These are phyloP conservation scores for Ephialtes manifestator DNA, from an alignment of 2,888 invertebrate species.

Conservation along the genomic window DNA sequence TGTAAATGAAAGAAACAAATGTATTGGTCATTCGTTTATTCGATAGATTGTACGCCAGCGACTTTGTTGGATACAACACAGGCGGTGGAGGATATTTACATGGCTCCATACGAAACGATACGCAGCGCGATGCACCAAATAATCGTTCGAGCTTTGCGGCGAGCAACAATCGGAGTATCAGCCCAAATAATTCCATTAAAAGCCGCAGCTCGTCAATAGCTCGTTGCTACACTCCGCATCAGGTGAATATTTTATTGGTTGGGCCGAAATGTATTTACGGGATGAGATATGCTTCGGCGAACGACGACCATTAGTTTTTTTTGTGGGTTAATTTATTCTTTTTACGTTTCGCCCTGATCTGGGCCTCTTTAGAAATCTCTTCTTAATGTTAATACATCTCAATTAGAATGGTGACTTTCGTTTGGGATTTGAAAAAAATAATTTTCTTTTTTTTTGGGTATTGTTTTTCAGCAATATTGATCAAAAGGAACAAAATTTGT, in stretches of 20 bases:
- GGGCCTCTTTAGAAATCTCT: no score
- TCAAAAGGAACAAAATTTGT: no score
- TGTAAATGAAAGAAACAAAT: background rate
- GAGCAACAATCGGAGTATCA: constrained; percentile 88
- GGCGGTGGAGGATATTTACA: constrained; percentile 79
- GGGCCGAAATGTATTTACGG: no score
- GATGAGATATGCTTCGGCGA: no score
- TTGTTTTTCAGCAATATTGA: no score
- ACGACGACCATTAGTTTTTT: no score
- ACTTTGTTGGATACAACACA: constrained; percentile 73
- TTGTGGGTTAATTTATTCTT: no score
- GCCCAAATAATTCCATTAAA: constrained; percentile 91
- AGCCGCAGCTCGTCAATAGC: constrained; percentile 84
- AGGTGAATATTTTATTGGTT: constrained; percentile 75
- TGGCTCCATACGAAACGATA: constrained; percentile 90
- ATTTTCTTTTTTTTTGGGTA: no score
- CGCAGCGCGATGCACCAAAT: constrained; percentile 91
- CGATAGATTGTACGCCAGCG: constrained; percentile 65
- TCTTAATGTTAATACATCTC: no score
- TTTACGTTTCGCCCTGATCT: no score
- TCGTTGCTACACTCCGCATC: constrained; percentile 81
- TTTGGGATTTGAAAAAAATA: no score
- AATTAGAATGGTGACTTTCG: no score
- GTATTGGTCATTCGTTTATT: constrained; percentile 3
- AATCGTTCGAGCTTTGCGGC: constrained; percentile 88